Percentiles rank a stretch among this genome's conserved stretches.
Evolutionary conservation across 2,888 invertebrate species (phyloP).

Genomic region (Tenthredo distinguenda): DNA sequence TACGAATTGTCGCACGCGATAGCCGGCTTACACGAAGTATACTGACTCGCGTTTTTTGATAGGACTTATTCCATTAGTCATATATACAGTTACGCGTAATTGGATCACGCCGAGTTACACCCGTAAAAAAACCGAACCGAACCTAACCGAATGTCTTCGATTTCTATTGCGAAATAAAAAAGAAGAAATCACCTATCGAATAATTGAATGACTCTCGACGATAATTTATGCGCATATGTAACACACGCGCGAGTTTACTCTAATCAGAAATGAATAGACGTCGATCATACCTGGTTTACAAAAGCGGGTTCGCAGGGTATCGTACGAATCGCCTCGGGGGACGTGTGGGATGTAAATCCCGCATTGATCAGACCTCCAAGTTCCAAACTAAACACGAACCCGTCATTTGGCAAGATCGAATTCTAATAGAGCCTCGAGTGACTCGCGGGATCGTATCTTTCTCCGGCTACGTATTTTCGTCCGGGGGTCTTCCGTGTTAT

Average conservation of each 20-base stretch:
- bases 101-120: not conserved
- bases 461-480: too few relatives aligned
- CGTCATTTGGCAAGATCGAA: not conserved
- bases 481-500: too few relatives aligned
- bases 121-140: not conserved
- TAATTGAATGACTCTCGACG: too few relatives aligned
- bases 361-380: not conserved
- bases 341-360: not conserved
- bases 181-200: too few relatives aligned
- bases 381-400: not conserved
- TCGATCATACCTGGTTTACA: not conserved
- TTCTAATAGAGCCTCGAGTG: not conserved
- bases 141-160: not conserved
- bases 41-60: not conserved
- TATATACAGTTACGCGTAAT: not conserved
- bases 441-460: too few relatives aligned
- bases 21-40: not conserved
- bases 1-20: not conserved
- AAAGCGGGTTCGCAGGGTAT: not conserved
- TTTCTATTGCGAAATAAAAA: too few relatives aligned
- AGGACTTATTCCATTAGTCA: conserved; percentile 3
- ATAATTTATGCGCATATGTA: too few relatives aligned
- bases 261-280: not conserved
- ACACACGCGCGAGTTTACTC: not conserved
- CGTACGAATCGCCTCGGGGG: not conserved